These are phyloP conservation scores for Encarsia formosa DNA, from an alignment of 2,888 invertebrate species.

Conservation along the genomic window DNA sequence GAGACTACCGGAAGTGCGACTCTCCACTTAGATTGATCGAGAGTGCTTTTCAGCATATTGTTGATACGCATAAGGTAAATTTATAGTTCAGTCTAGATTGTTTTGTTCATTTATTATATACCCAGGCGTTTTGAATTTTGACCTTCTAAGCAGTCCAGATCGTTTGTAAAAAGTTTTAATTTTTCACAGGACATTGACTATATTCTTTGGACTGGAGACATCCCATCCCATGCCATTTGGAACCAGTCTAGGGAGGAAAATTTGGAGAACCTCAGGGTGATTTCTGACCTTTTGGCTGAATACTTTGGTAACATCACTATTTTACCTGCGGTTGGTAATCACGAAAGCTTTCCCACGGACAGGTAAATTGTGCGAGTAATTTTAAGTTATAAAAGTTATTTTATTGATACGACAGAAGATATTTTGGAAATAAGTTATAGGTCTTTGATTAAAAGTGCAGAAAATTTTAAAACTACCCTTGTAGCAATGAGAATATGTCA, in stretches of 20 bases:
- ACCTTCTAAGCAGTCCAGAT: too few relatives aligned
- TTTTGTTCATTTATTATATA: too few relatives aligned
- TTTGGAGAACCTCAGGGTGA: slow-evolving; percentile 1
- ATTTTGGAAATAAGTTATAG: too few relatives aligned
- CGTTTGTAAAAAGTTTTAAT: too few relatives aligned
- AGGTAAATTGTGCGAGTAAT: slow-evolving; percentile 8
- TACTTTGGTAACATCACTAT: slow-evolving; percentile 18
- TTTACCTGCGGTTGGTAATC: slow-evolving; percentile 23
- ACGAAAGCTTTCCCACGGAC: slow-evolving; percentile 23
- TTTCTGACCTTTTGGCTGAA: slow-evolving; percentile 8
- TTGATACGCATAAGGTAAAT: slow-evolving; percentile 75
- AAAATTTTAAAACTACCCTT: too few relatives aligned
- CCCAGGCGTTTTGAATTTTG: background rate
- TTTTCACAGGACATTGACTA: slow-evolving; percentile 18
- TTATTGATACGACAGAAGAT: too few relatives aligned
- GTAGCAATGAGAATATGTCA: too few relatives aligned
- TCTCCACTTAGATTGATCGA: slow-evolving; percentile 89
- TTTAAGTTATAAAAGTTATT: background rate
- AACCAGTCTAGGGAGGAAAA: slow-evolving; percentile 20
- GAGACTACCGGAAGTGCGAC: slow-evolving; percentile 93
- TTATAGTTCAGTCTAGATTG: slow-evolving; percentile 2
- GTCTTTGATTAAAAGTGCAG: too few relatives aligned
- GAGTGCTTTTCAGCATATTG: slow-evolving; percentile 86
- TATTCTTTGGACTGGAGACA: slow-evolving; percentile 23
- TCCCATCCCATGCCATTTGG: slow-evolving; percentile 24